Percentiles rank a stretch among this genome's conserved stretches.
Evolutionary conservation across 2,113 vertebrate genomes (phyloP).

Genomic region (Oryzias javanicus): DNA sequence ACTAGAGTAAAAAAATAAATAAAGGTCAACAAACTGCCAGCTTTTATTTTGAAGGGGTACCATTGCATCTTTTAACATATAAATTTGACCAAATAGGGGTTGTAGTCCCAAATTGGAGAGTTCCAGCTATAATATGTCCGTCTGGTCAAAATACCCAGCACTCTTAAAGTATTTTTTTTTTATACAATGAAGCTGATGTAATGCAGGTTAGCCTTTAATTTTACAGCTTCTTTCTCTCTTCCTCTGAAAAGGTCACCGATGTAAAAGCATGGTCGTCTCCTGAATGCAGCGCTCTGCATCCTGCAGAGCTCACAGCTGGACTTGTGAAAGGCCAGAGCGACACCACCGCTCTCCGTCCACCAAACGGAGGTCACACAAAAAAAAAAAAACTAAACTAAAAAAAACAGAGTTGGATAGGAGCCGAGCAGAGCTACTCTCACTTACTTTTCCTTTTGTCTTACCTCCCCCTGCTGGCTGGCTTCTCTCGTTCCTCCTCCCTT

Average conservation of each 20-base stretch:
- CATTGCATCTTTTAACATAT: too few relatives aligned
- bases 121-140: too few relatives aligned
- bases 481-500: conserved; percentile 31
- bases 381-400: conserved; percentile 13
- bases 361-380: conserved; percentile 19
- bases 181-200: too few relatives aligned
- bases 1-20: too few relatives aligned
- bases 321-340: conserved; percentile 4
- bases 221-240: too few relatives aligned
- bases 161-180: too few relatives aligned
- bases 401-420: conserved; percentile 45
- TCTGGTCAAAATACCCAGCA: too few relatives aligned
- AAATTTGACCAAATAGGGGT: too few relatives aligned
- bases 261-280: conserved; percentile 36
- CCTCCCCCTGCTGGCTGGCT: conserved; percentile 94
- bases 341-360: background rate
- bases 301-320: conserved; percentile 25
- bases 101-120: too few relatives aligned
- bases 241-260: conserved; percentile 37
- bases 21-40: too few relatives aligned
- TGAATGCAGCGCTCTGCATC: conserved; percentile 6
- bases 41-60: too few relatives aligned
- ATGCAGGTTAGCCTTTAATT: too few relatives aligned
- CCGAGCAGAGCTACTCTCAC: conserved; percentile 26
- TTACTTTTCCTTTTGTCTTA: conserved; percentile 89